phyloP scores from a whole-genome alignment of 2,797 vertebrate species.

The Gymnodraco acuticeps region DNA sequence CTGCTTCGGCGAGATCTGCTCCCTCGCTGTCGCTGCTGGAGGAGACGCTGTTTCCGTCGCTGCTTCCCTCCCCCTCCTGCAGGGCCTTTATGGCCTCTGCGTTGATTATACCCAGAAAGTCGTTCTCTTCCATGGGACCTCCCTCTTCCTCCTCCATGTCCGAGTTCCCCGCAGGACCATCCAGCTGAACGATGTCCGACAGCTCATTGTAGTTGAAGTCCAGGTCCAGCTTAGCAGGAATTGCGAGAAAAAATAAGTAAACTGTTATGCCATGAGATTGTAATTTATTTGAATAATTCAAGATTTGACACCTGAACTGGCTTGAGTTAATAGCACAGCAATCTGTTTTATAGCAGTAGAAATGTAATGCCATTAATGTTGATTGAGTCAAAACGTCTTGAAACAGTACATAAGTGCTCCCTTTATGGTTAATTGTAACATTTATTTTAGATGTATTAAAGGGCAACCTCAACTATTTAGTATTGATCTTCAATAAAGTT shows the following conservation, averaged over 20 bases:
- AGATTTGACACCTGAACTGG: neutral
- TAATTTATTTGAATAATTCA: neutral
- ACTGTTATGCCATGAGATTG: neutral
- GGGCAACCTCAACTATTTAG: neutral
- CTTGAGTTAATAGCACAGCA: neutral
- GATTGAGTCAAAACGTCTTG: neutral
- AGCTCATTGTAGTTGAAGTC: slow-evolving; percentile 81
- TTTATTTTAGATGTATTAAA: slow-evolving; percentile 2
- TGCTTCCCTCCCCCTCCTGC: slow-evolving; percentile 87
- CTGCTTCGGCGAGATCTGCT: slow-evolving; percentile 82
- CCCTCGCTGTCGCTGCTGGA: slow-evolving; percentile 85
- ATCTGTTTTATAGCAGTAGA: neutral
- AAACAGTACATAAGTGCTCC: neutral
- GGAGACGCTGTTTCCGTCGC: slow-evolving; percentile 81
- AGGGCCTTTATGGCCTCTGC: slow-evolving; percentile 89
- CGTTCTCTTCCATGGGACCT: slow-evolving; percentile 86
- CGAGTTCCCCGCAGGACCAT: slow-evolving; percentile 89
- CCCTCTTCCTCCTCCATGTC: slow-evolving; percentile 81
- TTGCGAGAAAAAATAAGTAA: neutral
- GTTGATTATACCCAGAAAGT: slow-evolving; percentile 89
- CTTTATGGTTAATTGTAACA: neutral
- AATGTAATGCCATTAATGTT: neutral
- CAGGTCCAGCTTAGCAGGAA: slow-evolving; percentile 72
- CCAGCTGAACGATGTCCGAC: slow-evolving; percentile 91
- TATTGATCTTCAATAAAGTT: neutral